Evolutionary conservation across 1,140 invertebrate genomes (phyloP), one percentile per base, ranked within the genome.

Genomic region (Habropoda laboriosa): DNA sequence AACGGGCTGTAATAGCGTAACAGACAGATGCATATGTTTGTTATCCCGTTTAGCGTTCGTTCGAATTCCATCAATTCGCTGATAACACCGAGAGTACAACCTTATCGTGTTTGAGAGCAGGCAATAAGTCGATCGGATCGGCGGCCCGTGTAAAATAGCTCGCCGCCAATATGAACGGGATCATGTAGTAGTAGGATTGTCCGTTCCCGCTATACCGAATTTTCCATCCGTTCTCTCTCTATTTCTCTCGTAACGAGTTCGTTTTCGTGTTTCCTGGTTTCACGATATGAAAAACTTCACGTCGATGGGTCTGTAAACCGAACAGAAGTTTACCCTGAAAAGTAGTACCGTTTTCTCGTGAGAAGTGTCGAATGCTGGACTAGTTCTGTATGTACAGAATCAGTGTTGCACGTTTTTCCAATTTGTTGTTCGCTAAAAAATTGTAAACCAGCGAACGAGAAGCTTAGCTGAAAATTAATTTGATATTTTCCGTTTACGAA

Each of bases 141-240:
- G n/a, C 51, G 74, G 77, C 40, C 66, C 53, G 80, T 79, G 80
- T 73, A 79, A 83, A 79, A 82, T 82, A 79, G 73, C 47, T 57
- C 64, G 66, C 30, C 24, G 21, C 7, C 47, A 38, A 18, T 53
- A 57, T 18, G 21, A 55, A 35, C 40, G 27, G 16, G 35, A 40
- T 24, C n/a, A 8, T 58, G 7, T 18, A 35, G 0, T 5, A 5
- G 18, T 18, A 24, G 5, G 58, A 18, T 51, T 51, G 32, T 60
- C 38, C 24, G 13, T 64, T 51, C n/a, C n/a, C 35, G 18, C 21
- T 61, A 49, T 27, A 0, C 4, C 2, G 6, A 42, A 42, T 61
- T 61, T 47, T 18, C 16, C 42, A 6, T 4, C 55, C 16, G 30
- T 3, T 58, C 8, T 7, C 0, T 58, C 2, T 60, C 32, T 38